Evolutionary conservation across 2,797 vertebrate genomes (phyloP), one percentile per base, ranked within the genome.

Genomic region (Lepidocolaptes lacrymiger): DNA sequence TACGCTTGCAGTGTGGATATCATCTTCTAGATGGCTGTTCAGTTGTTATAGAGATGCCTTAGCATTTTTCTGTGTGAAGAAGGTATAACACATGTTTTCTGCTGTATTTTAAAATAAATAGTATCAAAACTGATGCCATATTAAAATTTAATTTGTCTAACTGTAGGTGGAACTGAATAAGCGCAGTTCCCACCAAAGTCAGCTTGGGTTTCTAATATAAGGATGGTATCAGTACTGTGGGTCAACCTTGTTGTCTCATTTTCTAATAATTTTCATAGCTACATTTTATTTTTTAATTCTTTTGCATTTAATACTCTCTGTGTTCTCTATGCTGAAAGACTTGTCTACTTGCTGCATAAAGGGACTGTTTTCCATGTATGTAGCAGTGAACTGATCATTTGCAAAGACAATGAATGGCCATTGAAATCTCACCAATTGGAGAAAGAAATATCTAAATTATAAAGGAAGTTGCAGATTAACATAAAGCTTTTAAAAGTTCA

Each of bases 21-120:
- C 20, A n/a, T 49, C 58, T 88, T 95, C 90, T 90, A 94, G 86
- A 69, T 94, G 83, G 82, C 49, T 89, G 30, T 82, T 62, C 58
- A 91, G 34, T 64, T 80, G 34, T 51, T 89, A 36, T 21, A 28
- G 39, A 61, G 51, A 76, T 39, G 18, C 0, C 1, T 52, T 72
- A 59, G 63, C 43, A 21, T 66, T 85, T 80, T 95, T 46, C 9
- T 43, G 48, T 27, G 11, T 49, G 51, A 63, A 77, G 32, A 76
- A 85, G 28, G 26, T 61, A 16, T 30, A 78, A 20, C 22, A 17
- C 1, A 5, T 54, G 18, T 62, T 91, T 91, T 64, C 43, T 72
- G 46, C 64, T 83, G 10, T 58, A 59, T 34, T 51, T 18, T 20
- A 23, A 61, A 69, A 83, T 39, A 41, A 64, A 54, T 46, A n/a